phyloP scores from a whole-genome alignment of 2,888 invertebrate genomes.

The Tiliacea citrago region DNA sequence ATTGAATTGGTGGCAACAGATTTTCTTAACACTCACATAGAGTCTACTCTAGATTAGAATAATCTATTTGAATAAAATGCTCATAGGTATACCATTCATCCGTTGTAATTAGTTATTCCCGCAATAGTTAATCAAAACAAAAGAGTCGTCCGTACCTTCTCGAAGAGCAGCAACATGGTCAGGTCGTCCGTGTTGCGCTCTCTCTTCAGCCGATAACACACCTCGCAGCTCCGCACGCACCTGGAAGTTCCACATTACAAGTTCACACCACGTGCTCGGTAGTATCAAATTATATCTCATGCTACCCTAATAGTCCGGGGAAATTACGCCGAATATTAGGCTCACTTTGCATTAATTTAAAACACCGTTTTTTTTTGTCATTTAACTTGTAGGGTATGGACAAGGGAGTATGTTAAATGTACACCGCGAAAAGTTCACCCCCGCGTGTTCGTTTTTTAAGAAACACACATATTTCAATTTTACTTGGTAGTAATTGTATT shows the following conservation, averaged over 20 bases:
- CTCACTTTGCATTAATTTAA: too few species aligned
- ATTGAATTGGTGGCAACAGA: neutral
- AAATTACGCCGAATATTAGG: too few species aligned
- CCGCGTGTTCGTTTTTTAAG: too few species aligned
- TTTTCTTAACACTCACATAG: neutral
- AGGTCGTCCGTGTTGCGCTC: slow-evolving; percentile 75
- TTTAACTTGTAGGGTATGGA: too few species aligned
- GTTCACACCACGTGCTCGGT: neutral
- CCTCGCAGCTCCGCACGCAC: slow-evolving; percentile 85
- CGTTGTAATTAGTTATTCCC: neutral
- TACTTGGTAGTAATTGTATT: too few species aligned
- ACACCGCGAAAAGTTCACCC: too few species aligned
- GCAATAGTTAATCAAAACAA: neutral
- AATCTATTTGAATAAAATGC: neutral
- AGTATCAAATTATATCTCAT: too few species aligned
- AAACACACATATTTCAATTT: too few species aligned
- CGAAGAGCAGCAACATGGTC: slow-evolving; percentile 80
- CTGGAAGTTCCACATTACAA: slow-evolving; percentile 61
- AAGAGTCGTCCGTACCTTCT: slow-evolving; percentile 76
- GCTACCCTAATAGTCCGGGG: too few species aligned
- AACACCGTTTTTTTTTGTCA: too few species aligned
- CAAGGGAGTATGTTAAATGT: too few species aligned
- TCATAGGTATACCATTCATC: neutral
- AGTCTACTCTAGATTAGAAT: neutral
- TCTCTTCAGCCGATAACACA: slow-evolving; percentile 77